These are phyloP conservation scores for Merodon equestris DNA, from an alignment of 2,888 invertebrate species.

Conservation along the genomic window DNA sequence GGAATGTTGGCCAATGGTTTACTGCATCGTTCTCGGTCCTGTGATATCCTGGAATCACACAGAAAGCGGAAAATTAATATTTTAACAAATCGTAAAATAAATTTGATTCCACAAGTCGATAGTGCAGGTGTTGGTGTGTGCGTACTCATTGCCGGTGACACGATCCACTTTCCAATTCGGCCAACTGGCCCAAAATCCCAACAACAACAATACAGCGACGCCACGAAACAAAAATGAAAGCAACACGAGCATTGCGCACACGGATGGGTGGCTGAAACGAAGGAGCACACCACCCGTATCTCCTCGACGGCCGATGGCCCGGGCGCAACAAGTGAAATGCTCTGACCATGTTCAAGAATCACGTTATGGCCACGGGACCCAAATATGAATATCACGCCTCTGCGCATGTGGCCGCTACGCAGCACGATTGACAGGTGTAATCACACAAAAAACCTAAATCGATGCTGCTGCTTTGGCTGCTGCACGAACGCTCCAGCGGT, in stretches of 20 bases:
- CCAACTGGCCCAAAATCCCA: conserved; percentile 35
- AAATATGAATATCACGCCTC: conserved; percentile 64
- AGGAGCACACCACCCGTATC: neutral
- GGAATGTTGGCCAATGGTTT: conserved; percentile 61
- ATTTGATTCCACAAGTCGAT: conserved; percentile 61
- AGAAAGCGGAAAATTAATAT: conserved; percentile 57
- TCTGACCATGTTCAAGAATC: conserved; percentile 17
- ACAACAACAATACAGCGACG: too few relatives aligned
- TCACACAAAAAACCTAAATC: conserved; percentile 34
- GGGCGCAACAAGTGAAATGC: too few relatives aligned
- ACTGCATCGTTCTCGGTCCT: conserved; percentile 45
- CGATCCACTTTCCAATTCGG: conserved; percentile 66
- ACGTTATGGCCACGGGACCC: conserved; percentile 4
- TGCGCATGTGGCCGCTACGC: conserved; percentile 35
- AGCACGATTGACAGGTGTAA: conserved; percentile 68
- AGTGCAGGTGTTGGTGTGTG: conserved; percentile 58
- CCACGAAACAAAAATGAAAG: conserved; percentile 7
- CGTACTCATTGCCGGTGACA: conserved; percentile 51
- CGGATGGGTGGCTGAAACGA: neutral
- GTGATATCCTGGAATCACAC: conserved; percentile 11
- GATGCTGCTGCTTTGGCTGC: conserved; percentile 3
- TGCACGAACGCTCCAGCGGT: too few relatives aligned
- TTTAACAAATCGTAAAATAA: conserved; percentile 68
- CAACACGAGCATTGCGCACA: too few relatives aligned
- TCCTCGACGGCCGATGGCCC: neutral